Conservation (phyloP, 2,797 vertebrate genomes). For the Arremon aurantiirostris region DNA sequence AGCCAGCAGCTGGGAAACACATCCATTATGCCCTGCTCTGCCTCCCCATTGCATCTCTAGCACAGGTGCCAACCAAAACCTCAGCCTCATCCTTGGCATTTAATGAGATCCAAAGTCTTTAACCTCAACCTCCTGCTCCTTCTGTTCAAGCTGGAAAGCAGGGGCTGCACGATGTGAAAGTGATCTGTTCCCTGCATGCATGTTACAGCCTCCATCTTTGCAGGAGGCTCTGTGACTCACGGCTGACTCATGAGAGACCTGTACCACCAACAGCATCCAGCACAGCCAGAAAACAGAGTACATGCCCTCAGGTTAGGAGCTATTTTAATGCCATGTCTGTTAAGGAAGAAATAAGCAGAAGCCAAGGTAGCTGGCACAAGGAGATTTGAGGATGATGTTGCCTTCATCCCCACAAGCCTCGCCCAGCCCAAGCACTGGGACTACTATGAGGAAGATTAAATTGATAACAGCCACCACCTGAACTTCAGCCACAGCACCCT, state of each 20-base stretch:
- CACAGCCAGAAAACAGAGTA: background rate
- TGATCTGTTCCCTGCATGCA: accelerated
- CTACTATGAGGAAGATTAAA: background rate
- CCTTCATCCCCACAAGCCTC: background rate
- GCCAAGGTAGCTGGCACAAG: background rate
- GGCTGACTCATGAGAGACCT: background rate
- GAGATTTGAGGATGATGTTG: background rate
- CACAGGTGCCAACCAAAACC: background rate
- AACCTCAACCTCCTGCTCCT: background rate
- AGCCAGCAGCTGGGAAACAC: background rate
- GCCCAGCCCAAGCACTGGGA: background rate
- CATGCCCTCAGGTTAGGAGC: background rate
- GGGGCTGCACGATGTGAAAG: accelerated
- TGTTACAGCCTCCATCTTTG: background rate
- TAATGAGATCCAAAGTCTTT: background rate
- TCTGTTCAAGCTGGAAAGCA: background rate
- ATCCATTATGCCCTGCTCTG: background rate
- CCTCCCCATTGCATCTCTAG: accelerated
- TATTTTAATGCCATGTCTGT: background rate
- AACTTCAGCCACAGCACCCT: background rate
- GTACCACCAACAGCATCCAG: background rate
- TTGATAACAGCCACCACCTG: background rate
- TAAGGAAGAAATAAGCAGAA: background rate
- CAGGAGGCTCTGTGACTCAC: background rate
- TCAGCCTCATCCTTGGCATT: background rate